Base-by-base conservation (phyloP, 2,888 invertebrate genomes). In the Scaptomyza polygonia region DNA sequence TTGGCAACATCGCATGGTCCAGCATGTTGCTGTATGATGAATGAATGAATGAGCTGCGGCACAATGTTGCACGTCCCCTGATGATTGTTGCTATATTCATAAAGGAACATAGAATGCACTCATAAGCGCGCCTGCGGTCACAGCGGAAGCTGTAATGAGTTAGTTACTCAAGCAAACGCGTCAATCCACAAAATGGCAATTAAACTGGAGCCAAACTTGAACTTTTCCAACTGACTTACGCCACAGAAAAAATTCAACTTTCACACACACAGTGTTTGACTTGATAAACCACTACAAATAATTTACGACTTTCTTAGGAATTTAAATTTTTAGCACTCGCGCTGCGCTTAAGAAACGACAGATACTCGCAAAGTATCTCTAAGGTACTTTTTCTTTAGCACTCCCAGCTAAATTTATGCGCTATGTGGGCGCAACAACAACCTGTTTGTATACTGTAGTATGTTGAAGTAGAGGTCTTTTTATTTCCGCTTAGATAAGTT, bases 401-500 rank as follows among this genome's bases (percentile, higher is more conserved):
- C 52, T 67, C 14, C 61, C 56, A 49, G 68, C 45, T n/a, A 75
- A 79, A 80, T 86, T 82, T 82, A 82, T 82, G 82, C 74, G 71
- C 69, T 70, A 40, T 59, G 64, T 76, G 65, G 27, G 42, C 59
- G 49, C 42, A 48, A 63, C 68, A 81, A 69, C 81, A 83, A 83
- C 80, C 83, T 83, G 83, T 80, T 84, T 67, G 70, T 71, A 43
- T 32, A 68, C 49, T 55, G 21, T 21, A 21, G 32, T 61, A 11
- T 54, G 29, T 40, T 55, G 21, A 29, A 36, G 48, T 49, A 55
- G 43, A 54, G 53, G 64, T 54, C 65, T 70, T 72, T 85, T 77
- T 86, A 87, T 85, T 87, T 86, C 86, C 87, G 86, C 86, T 86
- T 81, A 86, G 87, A 86, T 87, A 86, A 86, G 83, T 88, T 88